Evolutionary conservation across 92 coral and sea anemone genomes (phyloP).

Genomic region (Epizoanthus ramosus): DNA sequence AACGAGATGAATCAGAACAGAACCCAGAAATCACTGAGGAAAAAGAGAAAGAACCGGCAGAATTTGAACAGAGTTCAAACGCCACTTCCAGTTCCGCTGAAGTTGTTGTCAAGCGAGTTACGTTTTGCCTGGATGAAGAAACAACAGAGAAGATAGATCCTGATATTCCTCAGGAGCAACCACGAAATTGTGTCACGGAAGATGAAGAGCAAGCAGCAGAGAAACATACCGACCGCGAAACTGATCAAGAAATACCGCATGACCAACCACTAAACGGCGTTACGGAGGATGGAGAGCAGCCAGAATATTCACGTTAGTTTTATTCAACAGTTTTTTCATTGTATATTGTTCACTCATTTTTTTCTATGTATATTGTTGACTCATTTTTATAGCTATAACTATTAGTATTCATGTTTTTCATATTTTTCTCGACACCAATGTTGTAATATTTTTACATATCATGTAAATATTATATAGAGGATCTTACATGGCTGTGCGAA

Average conservation of each 20-base stretch:
- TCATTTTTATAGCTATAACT: too few species aligned
- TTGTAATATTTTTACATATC: too few species aligned
- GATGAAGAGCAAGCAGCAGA: neutral
- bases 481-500: too few species aligned
- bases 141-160: neutral
- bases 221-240: neutral
- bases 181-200: neutral
- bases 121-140: constrained; percentile 19
- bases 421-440: too few species aligned
- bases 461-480: too few species aligned
- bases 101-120: constrained; percentile 20
- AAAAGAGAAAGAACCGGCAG: constrained; percentile 7
- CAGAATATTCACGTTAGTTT: too few species aligned
- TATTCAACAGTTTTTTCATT: too few species aligned
- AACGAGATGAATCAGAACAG: neutral
- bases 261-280: neutral
- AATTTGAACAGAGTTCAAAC: neutral
- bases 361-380: too few species aligned
- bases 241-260: neutral
- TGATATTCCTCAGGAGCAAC: neutral
- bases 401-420: too few species aligned
- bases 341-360: too few species aligned
- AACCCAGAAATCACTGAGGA: constrained; percentile 27
- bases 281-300: too few species aligned
- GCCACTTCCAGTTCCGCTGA: neutral